Percentiles rank a stretch among this genome's conserved stretches.
Conservation (phyloP, 2,888 invertebrate species). For the Agrypnus murinus region DNA sequence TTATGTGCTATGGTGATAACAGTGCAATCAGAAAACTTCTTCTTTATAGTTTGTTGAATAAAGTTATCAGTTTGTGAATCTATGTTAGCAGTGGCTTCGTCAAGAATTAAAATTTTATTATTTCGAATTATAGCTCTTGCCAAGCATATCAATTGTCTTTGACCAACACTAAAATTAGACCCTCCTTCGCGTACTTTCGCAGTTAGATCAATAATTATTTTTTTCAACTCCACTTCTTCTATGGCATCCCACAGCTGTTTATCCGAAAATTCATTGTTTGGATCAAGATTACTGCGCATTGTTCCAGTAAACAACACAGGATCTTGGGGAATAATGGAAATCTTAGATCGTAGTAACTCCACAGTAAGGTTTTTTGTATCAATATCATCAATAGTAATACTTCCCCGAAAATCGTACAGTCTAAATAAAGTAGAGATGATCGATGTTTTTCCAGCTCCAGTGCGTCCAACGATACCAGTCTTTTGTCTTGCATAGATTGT, state of each 20-base stretch:
- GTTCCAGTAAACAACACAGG: constrained; percentile 90
- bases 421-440: constrained; percentile 86
- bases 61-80: constrained; percentile 83
- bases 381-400: constrained; percentile 85
- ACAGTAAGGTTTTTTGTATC: constrained; percentile 82
- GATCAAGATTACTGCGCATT: constrained; percentile 90
- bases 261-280: constrained; percentile 85
- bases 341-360: constrained; percentile 82
- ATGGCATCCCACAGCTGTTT: constrained; percentile 86
- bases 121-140: constrained; percentile 76
- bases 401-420: constrained; percentile 84
- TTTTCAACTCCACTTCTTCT: constrained; percentile 85
- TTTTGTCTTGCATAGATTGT: constrained; percentile 79
- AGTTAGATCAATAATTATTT: constrained; percentile 76
- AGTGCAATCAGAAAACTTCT: constrained; percentile 82
- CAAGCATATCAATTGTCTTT: constrained; percentile 80
- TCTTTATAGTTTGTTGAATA: constrained; percentile 83
- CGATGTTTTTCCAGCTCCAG: constrained; percentile 88
- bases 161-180: constrained; percentile 66
- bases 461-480: constrained; percentile 86
- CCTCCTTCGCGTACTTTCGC: constrained; percentile 81
- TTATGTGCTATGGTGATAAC: constrained; percentile 89
- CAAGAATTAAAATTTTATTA: constrained; percentile 63
- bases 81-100: constrained; percentile 88
- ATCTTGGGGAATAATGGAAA: constrained; percentile 91